A percentile compares a stretch with the other conserved stretches of the same genome.
Conservation (phyloP, 2,888 invertebrate species). For the Caenorhabditis sp. region DNA sequence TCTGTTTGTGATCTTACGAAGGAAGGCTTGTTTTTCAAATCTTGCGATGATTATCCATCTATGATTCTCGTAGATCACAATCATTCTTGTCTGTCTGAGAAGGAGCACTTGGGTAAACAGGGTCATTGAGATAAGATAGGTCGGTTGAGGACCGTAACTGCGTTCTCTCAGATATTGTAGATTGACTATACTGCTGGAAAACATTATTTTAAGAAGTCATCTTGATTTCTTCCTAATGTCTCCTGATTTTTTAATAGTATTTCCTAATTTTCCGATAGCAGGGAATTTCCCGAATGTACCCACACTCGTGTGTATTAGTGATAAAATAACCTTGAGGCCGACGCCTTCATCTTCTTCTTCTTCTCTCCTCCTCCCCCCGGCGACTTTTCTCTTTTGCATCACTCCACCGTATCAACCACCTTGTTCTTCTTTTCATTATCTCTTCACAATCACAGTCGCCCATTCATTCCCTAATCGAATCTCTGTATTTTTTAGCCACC, state of each 20-base stretch:
- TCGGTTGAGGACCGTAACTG: background rate
- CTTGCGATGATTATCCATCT: background rate
- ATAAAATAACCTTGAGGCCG: constrained; percentile 27
- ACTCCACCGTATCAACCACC: constrained; percentile 42
- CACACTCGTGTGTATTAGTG: constrained; percentile 19
- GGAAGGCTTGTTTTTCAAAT: background rate
- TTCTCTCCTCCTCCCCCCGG: too few species aligned
- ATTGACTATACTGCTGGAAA: background rate
- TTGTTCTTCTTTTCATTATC: constrained; percentile 40
- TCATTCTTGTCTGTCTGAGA: background rate
- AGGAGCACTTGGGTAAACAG: background rate
- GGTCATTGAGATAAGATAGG: constrained; percentile 11
- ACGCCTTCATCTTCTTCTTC: constrained; percentile 17
- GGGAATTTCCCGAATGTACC: constrained; percentile 45
- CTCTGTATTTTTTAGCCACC: constrained; percentile 30
- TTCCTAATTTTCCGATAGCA: background rate
- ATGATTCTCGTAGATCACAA: background rate
- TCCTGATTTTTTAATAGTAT: constrained; percentile 24
- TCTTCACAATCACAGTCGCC: constrained; percentile 32
- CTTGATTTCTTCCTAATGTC: background rate
- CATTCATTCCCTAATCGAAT: constrained; percentile 42
- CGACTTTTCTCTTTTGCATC: constrained; percentile 28
- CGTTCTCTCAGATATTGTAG: background rate
- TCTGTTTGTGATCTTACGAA: constrained; percentile 11
- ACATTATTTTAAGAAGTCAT: background rate